phyloP scores from a whole-genome alignment of 1,140 invertebrate species.

The Ceratina japonica region DNA sequence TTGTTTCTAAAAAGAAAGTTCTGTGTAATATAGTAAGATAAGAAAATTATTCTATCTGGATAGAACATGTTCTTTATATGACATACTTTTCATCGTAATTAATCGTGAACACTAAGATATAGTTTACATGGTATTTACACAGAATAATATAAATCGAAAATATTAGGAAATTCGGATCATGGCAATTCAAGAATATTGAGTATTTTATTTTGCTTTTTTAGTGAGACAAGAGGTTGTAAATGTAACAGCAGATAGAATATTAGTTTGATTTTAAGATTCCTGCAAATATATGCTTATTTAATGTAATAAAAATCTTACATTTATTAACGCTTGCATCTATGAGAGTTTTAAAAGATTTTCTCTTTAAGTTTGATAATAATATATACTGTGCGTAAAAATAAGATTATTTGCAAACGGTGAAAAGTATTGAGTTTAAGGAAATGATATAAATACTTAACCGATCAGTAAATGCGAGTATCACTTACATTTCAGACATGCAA shows the following conservation, averaged over 20 bases:
- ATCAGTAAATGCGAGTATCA: slow-evolving; percentile 17
- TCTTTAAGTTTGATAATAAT: not conserved
- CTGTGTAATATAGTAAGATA: slow-evolving; percentile 49
- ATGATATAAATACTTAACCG: not conserved
- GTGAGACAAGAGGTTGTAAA: slow-evolving; percentile 27
- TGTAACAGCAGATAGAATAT: slow-evolving; percentile 26
- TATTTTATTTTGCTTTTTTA: slow-evolving; percentile 45
- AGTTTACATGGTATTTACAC: no score
- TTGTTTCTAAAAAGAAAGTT: slow-evolving; percentile 9
- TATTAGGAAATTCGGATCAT: not conserved
- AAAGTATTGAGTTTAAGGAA: no score
- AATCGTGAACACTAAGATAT: no score
- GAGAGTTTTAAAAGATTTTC: no score
- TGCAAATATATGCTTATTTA: slow-evolving; percentile 9
- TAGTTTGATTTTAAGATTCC: no score
- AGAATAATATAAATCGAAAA: no score
- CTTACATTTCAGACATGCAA: slow-evolving; percentile 31
- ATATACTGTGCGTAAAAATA: not conserved
- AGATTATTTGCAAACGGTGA: not conserved
- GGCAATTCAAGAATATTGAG: slow-evolving; percentile 1
- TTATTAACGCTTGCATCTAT: no score
- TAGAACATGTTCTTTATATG: slow-evolving; percentile 9
- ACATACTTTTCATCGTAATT: slow-evolving; percentile 10
- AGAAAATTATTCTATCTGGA: slow-evolving; percentile 22
- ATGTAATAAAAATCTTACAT: not conserved